Conservation (phyloP, 2,888 invertebrate genomes). For the Helobdella robusta region DNA sequence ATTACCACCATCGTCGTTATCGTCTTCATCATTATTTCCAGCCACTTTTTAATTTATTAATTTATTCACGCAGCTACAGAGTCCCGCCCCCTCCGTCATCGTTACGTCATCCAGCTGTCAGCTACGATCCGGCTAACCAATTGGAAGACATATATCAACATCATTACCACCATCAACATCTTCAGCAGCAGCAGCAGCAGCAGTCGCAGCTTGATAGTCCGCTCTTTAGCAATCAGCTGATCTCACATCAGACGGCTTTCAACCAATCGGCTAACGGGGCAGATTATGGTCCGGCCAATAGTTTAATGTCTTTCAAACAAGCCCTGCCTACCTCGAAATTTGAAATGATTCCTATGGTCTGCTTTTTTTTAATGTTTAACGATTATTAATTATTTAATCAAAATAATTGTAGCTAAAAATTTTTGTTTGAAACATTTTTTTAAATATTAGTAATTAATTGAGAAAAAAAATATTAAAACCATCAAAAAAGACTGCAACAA, state of each 20-base stretch:
- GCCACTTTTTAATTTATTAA: neutral
- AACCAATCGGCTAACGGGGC: neutral
- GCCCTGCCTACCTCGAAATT: no score
- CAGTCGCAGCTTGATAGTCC: neutral
- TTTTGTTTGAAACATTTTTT: no score
- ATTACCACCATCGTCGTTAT: neutral
- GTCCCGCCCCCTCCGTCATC: neutral
- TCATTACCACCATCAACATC: constrained; percentile 7
- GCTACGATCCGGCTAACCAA: constrained; percentile 21
- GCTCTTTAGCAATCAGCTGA: neutral
- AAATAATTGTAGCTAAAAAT: no score
- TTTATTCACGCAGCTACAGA: constrained; percentile 15
- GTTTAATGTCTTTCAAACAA: neutral
- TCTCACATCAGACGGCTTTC: no score
- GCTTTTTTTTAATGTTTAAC: no score
- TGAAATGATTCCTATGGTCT: no score
- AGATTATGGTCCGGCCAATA: neutral
- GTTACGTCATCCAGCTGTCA: constrained; percentile 14
- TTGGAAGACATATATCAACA: constrained; percentile 23
- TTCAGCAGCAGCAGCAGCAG: neutral
- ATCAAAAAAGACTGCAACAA: neutral
- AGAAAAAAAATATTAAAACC: no score
- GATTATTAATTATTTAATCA: no score
- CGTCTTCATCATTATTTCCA: neutral
- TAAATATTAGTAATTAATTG: no score